Evolutionary conservation across 2,888 invertebrate species (phyloP).

Genomic region (Thymelicus lineola): DNA sequence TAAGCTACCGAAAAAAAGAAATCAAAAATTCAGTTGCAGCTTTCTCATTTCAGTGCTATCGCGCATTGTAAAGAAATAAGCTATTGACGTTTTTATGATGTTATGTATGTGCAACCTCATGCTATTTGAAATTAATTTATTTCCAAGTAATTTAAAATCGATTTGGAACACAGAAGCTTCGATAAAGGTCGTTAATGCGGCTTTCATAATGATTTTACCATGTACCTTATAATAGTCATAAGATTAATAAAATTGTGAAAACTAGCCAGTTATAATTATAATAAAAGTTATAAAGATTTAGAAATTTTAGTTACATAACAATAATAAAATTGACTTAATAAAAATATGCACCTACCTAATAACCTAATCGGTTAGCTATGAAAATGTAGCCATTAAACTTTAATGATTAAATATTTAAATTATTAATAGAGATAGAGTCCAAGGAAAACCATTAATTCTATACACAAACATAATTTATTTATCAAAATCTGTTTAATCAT

Average conservation of each 20-base stretch:
- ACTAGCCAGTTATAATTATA: not conserved
- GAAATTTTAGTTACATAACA: not conserved
- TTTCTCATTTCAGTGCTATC: no score
- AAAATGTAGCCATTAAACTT: no score
- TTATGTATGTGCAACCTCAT: slow-evolving; percentile 10
- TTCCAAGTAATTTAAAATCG: slow-evolving; percentile 24
- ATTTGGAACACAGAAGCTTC: slow-evolving; percentile 19
- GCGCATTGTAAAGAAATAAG: not conserved
- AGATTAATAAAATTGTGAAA: not conserved
- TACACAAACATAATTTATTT: no score
- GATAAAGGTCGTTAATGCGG: slow-evolving; percentile 8
- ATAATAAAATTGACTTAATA: no score
- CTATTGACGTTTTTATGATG: not conserved
- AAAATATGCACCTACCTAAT: no score
- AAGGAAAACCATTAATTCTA: no score
- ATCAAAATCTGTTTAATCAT: no score
- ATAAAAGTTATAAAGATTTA: not conserved
- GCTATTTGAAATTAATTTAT: slow-evolving; percentile 6
- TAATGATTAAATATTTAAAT: no score
- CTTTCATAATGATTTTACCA: slow-evolving; percentile 16
- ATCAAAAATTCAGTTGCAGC: no score
- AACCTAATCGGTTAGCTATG: no score
- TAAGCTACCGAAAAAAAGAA: no score
- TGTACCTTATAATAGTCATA: not conserved
- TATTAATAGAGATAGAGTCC: no score